phyloP scores from a whole-genome alignment of 2,113 vertebrate genomes.

The Strix aluco region DNA sequence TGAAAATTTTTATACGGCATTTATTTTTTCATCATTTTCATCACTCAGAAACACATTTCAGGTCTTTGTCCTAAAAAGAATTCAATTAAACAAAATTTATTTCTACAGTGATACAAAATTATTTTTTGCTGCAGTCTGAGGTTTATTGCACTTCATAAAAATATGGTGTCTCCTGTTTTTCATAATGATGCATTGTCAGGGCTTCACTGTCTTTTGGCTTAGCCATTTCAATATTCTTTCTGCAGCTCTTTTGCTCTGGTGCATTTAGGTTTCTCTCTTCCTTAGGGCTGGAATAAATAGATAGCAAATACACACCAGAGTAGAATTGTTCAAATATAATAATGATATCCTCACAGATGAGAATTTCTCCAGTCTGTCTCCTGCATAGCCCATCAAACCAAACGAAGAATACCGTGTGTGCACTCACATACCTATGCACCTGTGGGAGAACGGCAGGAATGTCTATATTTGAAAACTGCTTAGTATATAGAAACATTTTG shows the following conservation, averaged over 20 bases:
- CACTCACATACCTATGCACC: no score
- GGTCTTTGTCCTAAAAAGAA: background rate
- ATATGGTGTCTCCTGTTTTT: background rate
- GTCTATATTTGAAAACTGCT: background rate
- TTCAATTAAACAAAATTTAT: background rate
- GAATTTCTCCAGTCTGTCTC: background rate
- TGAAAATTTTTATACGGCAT: background rate
- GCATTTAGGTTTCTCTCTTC: background rate
- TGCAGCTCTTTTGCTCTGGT: background rate
- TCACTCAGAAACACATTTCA: background rate
- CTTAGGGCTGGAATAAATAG: background rate
- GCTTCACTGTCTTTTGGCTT: background rate
- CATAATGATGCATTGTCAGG: accelerated
- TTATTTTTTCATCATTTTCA: background rate
- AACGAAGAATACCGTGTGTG: background rate
- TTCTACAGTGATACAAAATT: background rate
- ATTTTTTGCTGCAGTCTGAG: background rate
- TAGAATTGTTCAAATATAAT: background rate
- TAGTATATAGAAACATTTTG: background rate
- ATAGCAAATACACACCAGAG: background rate
- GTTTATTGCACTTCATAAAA: background rate
- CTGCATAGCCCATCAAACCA: background rate
- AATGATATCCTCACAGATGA: background rate
- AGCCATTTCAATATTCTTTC: background rate
- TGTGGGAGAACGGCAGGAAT: background rate